Evolutionary conservation across 2,888 invertebrate species (phyloP), one percentile per base, ranked within the genome.

Genomic region (Volucella bombylans): DNA sequence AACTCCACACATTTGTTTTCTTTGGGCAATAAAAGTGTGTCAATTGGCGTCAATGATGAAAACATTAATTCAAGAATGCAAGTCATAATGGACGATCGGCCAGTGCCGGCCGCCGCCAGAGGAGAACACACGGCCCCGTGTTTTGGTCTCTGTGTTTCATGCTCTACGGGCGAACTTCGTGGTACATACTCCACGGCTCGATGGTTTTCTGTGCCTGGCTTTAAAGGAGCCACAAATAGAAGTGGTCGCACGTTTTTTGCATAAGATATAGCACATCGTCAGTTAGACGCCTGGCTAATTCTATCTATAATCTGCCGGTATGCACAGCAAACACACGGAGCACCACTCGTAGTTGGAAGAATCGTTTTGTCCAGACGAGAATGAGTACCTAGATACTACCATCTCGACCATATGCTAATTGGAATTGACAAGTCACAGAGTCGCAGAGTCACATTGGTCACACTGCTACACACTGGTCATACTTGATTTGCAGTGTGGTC

Each of bases 1-100:
- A 18, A 23, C 47, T 11, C 31, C 61, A 39, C 69, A 49, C 68
- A 52, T 69, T 79, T 79, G n/a, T 80, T 62, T 74, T 76, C 45
- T 76, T 67, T 69, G 62, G 55, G 71, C 57, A 79, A 85, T 71
- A 81, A 85, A 85, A 85, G 85, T 85, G 81, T 85, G 85, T 85
- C 85, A 85, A 85, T 85, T 85, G 85, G 85, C 85, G 85, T 85
- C 85, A 85, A 85, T 85, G 81, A 85, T 85, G 81, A 85, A 85
- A 85, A 80, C 83, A 85, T 85, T 81, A 85, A 72, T 61, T 72
- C 72, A 82, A 82, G 81, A 85, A 76, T 81, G 76, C 80, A 50
- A 71, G 74, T 83, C 83, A 83, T 74, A 67, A 80, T 69, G 72
- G 67, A 73, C 55, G 65, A 72, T 50, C 67, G 67, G 65, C 41